Percentiles rank a stretch among this genome's conserved stretches.
Conservation (phyloP, 2,113 vertebrate species). For the Entomyzon cyanotis region DNA sequence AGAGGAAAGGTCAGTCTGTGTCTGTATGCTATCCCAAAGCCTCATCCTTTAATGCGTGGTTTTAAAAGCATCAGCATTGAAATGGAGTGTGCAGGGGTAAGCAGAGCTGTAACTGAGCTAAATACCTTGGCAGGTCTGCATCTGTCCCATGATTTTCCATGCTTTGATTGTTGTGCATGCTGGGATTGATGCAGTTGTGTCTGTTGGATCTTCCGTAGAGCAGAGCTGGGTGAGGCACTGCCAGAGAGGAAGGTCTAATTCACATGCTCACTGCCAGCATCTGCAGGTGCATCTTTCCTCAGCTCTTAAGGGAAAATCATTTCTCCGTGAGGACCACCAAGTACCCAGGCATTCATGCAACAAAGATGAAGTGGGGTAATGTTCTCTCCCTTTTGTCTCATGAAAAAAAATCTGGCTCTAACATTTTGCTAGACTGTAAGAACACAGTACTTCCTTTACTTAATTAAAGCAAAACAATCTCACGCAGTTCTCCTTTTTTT, state of each 20-base stretch:
- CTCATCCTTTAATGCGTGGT: neutral
- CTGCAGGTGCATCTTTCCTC: neutral
- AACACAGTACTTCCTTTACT: neutral
- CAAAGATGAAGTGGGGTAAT: neutral
- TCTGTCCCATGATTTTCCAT: neutral
- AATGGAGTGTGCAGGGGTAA: neutral
- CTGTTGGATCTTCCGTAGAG: neutral
- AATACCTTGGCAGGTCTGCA: neutral
- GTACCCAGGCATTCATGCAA: neutral
- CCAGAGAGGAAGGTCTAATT: neutral
- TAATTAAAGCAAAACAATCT: neutral
- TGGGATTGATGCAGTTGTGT: neutral
- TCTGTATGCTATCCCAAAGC: neutral
- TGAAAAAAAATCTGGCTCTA: neutral
- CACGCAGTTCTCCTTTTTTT: neutral
- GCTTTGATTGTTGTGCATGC: neutral
- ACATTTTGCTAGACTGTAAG: neutral
- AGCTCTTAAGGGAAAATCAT: neutral
- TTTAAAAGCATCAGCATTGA: neutral
- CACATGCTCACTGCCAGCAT: fast-evolving
- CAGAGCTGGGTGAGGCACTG: neutral
- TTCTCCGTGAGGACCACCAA: neutral
- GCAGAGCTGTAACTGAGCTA: neutral
- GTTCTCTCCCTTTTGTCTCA: neutral
- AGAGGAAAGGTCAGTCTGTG: neutral